A percentile compares a stretch with the other conserved stretches of the same genome.
phyloP scores from a whole-genome alignment of 2,113 vertebrate species.

The Myotis lucifugus region DNA sequence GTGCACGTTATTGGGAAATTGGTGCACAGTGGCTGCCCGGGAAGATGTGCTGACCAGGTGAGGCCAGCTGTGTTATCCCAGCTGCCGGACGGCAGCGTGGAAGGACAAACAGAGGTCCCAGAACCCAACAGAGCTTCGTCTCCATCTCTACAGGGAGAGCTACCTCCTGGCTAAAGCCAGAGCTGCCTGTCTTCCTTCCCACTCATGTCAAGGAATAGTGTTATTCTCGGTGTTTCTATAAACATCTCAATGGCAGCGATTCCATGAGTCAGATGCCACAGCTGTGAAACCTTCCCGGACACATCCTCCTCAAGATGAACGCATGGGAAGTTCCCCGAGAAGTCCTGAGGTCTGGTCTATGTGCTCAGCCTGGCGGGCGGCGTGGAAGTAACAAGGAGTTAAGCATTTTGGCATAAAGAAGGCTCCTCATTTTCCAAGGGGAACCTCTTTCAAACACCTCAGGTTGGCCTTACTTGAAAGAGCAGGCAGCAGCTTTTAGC shows the following conservation, averaged over 20 bases:
- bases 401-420: neutral
- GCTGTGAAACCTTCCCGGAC: neutral
- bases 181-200: neutral
- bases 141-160: neutral
- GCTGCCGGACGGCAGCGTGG: neutral
- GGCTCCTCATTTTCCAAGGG: neutral
- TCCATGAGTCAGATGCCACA: neutral
- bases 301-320: neutral
- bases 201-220: neutral
- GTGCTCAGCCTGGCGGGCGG: neutral
- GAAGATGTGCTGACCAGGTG: neutral
- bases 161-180: neutral
- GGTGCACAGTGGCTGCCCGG: neutral
- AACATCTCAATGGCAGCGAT: neutral
- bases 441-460: neutral
- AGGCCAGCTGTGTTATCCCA: neutral
- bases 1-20: neutral
- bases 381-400: neutral
- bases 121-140: neutral
- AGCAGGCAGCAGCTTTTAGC: neutral
- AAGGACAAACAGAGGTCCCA: accelerated
- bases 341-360: accelerated
- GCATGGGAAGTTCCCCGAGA: neutral
- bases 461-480: slow-evolving; percentile 43
- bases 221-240: neutral